phyloP scores from a whole-genome alignment of 2,888 invertebrate genomes.

The Drosophila prostipennis region DNA sequence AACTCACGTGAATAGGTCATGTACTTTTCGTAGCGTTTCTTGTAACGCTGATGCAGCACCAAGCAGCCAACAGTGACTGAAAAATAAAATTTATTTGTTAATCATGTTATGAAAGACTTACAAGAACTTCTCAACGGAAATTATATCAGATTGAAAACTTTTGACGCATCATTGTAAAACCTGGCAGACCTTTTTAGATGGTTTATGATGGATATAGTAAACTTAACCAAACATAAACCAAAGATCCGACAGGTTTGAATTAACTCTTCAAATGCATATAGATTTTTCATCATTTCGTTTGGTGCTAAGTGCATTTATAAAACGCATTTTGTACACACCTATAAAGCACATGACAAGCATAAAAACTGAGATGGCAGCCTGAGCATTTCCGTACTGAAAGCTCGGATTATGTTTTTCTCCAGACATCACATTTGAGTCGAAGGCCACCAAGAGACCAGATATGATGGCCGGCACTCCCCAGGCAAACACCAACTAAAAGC shows the following conservation, averaged over 20 bases:
- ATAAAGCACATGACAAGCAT: conserved; percentile 91
- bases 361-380: conserved; percentile 91
- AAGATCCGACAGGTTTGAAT: conserved; percentile 5
- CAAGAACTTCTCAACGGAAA: neutral
- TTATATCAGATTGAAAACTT: conserved; percentile 84
- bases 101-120: conserved; percentile 5
- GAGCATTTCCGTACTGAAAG: conserved; percentile 90
- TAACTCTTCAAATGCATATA: conserved; percentile 61
- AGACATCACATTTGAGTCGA: conserved; percentile 85
- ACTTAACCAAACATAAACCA: neutral
- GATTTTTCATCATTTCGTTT: conserved; percentile 51
- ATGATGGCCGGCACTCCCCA: conserved; percentile 89
- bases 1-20: conserved; percentile 87
- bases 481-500: conserved; percentile 86
- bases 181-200: neutral
- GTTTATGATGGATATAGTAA: neutral
- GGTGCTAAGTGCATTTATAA: too few species aligned
- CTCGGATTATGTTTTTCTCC: conserved; percentile 89
- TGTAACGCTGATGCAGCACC: conserved; percentile 92
- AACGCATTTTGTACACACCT: conserved; percentile 84
- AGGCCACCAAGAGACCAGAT: conserved; percentile 87
- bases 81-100: conserved; percentile 42
- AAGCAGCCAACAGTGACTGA: conserved; percentile 92
- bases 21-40: conserved; percentile 89
- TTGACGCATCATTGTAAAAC: conserved; percentile 75